These are phyloP conservation scores for Trissolcus brochymenae DNA, from an alignment of 2,888 invertebrate species.

Conservation along the genomic window DNA sequence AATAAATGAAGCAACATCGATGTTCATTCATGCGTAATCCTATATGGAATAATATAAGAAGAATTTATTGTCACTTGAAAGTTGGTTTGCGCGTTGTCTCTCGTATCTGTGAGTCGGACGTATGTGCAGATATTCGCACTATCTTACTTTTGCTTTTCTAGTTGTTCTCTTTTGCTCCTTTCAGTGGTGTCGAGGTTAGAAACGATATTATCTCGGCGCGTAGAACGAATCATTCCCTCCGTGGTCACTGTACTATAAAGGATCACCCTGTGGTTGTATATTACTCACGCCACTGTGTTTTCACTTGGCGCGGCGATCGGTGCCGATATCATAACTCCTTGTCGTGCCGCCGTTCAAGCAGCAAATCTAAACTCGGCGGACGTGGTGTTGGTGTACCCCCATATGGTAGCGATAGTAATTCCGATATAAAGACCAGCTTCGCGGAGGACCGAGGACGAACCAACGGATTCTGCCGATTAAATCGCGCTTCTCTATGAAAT, in stretches of 20 bases:
- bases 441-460: slow-evolving; percentile 48
- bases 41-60: slow-evolving; percentile 42
- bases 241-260: slow-evolving; percentile 70
- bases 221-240: slow-evolving; percentile 71
- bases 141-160: slow-evolving; percentile 8
- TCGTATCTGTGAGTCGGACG: slow-evolving; percentile 35
- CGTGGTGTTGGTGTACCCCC: slow-evolving; percentile 58
- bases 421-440: slow-evolving; percentile 66
- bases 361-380: slow-evolving; percentile 66
- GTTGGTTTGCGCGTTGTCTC: slow-evolving; percentile 10
- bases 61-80: slow-evolving; percentile 51
- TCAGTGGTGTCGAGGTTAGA: slow-evolving; percentile 63
- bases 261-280: slow-evolving; percentile 75
- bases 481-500: slow-evolving; percentile 47
- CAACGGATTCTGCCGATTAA: slow-evolving; percentile 45
- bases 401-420: slow-evolving; percentile 69
- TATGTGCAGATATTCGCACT: slow-evolving; percentile 32
- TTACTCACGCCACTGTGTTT: slow-evolving; percentile 76
- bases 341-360: slow-evolving; percentile 72
- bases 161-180: slow-evolving; percentile 53
- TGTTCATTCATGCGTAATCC: slow-evolving; percentile 45
- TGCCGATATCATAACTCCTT: slow-evolving; percentile 76
- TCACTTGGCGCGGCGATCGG: slow-evolving; percentile 76
- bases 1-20: slow-evolving; percentile 44
- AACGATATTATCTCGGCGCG: slow-evolving; percentile 73